Evolutionary conservation across 2,797 vertebrate genomes (phyloP).

Genomic region (Scarus forsteni): DNA sequence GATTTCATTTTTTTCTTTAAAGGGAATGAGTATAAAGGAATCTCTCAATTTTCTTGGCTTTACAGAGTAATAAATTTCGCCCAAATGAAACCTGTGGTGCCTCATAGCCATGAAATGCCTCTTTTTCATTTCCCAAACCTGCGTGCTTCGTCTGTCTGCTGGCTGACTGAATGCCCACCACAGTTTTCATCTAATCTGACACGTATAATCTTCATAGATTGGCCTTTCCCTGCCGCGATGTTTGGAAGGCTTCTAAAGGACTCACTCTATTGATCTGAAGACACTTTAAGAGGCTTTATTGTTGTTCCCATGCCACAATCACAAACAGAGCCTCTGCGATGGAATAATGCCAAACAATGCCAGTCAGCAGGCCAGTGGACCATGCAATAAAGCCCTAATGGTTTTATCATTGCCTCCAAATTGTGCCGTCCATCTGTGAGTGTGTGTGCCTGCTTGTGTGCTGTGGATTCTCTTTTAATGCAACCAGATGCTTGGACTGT

Average conservation of each 20-base stretch:
- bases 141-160: conserved; percentile 20
- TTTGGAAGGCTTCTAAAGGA: conserved; percentile 67
- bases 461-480: conserved; percentile 9
- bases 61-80: conserved; percentile 23
- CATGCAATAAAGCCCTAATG: conserved; percentile 48
- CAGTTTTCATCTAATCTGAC: conserved; percentile 70
- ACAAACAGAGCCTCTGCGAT: conserved; percentile 57
- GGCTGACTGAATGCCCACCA: conserved; percentile 45
- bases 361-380: conserved; percentile 42
- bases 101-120: background rate
- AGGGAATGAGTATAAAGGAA: too few relatives aligned
- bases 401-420: conserved; percentile 51
- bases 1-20: too few relatives aligned
- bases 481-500: conserved; percentile 8
- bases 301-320: conserved; percentile 50
- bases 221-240: conserved; percentile 58
- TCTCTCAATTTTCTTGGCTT: too few relatives aligned
- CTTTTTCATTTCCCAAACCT: conserved; percentile 26
- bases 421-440: conserved; percentile 21
- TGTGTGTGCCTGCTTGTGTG: conserved; percentile 6
- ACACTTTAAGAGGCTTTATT: conserved; percentile 55
- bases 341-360: conserved; percentile 61
- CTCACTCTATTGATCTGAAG: conserved; percentile 68
- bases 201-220: conserved; percentile 67
- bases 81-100: background rate